Evolutionary conservation across 2,888 invertebrate species (phyloP).

Genomic region (Encarsia formosa): DNA sequence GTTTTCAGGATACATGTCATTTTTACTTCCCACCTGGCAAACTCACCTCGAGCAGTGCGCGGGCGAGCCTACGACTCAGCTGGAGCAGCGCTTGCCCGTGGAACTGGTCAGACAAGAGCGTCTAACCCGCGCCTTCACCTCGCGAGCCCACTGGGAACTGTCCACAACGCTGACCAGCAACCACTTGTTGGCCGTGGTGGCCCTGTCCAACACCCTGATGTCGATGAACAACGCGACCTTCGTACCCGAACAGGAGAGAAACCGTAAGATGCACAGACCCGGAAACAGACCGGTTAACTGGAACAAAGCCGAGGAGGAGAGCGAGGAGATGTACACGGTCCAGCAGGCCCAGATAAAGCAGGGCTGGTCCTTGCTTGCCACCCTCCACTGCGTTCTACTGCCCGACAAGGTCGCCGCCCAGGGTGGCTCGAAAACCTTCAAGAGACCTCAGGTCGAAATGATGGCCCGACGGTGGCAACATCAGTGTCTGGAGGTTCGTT

Average conservation of each 20-base stretch:
- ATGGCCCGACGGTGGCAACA: conserved; percentile 98
- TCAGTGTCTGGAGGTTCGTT: conserved; percentile 84
- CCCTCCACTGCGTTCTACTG: conserved; percentile 90
- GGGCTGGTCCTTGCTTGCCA: conserved; percentile 94
- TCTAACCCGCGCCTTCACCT: conserved; percentile 76
- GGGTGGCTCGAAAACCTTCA: conserved; percentile 73
- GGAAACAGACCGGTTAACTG: conserved; percentile 63
- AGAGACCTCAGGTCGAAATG: conserved; percentile 96
- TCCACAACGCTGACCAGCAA: conserved; percentile 93
- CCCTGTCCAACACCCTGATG: conserved; percentile 95
- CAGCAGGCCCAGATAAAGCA: conserved; percentile 93
- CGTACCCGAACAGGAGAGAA: conserved; percentile 80
- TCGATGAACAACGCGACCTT: conserved; percentile 96
- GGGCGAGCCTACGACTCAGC: conserved; percentile 44
- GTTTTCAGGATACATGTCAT: conserved; percentile 76
- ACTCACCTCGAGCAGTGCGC: conserved; percentile 53
- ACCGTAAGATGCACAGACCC: conserved; percentile 69
- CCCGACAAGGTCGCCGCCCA: conserved; percentile 82
- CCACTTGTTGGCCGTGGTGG: conserved; percentile 90
- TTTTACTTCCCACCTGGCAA: conserved; percentile 86
- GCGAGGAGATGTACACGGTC: conserved; percentile 77
- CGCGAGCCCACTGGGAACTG: conserved; percentile 91
- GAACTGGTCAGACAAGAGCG: conserved; percentile 74
- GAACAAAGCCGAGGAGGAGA: conserved; percentile 74
- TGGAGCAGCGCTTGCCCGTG: conserved; percentile 61